Conservation (phyloP, 2,113 vertebrate genomes). For the Chaetodon trifascialis region DNA sequence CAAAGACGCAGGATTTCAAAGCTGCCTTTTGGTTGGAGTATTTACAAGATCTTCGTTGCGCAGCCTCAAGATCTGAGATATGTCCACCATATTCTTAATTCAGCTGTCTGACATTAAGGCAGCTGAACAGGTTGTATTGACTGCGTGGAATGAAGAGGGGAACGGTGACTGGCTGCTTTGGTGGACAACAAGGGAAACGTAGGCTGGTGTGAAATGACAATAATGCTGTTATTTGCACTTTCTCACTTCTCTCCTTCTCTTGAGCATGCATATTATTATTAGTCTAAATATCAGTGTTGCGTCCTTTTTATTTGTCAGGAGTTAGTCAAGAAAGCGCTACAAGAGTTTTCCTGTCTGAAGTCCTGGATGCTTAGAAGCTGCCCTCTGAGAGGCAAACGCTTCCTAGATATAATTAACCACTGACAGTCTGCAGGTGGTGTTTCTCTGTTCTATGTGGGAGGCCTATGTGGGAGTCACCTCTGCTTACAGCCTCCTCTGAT, state of each 20-base stretch:
- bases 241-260: constrained; percentile 44
- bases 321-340: not conserved
- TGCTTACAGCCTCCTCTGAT: constrained; percentile 38
- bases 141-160: constrained; percentile 45
- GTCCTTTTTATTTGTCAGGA: constrained; percentile 23
- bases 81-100: constrained; percentile 8
- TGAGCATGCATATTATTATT: constrained; percentile 39
- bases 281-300: constrained; percentile 37
- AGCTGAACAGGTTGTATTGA: constrained; percentile 46
- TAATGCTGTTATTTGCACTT: constrained; percentile 70
- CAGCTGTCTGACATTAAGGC: constrained; percentile 45
- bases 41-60: constrained; percentile 12
- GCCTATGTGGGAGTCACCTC: constrained; percentile 41
- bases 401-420: constrained; percentile 49
- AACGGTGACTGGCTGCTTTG: constrained; percentile 58
- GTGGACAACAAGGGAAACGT: constrained; percentile 66
- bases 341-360: constrained; percentile 13
- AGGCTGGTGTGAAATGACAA: constrained; percentile 74
- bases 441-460: constrained; percentile 49
- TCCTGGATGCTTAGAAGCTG: not conserved
- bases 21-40: not conserved
- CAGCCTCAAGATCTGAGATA: not conserved
- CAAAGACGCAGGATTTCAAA: constrained; percentile 3
- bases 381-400: constrained; percentile 11
- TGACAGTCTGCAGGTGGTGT: constrained; percentile 43